Evolutionary conservation across 2,888 invertebrate genomes (phyloP).

Genomic region (Imbricaverruca yamaguchii): DNA sequence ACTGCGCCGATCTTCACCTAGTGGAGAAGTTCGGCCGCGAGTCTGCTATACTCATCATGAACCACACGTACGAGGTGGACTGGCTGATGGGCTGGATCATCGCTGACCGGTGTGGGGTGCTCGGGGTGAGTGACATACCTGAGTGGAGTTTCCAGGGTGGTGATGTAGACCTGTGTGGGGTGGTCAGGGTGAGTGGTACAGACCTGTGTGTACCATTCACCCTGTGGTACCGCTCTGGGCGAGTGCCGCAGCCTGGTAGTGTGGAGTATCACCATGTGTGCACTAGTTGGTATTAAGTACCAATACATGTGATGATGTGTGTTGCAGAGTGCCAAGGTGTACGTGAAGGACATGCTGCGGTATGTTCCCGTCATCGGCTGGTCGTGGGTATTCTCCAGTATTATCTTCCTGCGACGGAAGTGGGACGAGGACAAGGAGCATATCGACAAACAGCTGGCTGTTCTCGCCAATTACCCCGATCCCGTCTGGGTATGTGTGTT

Average conservation of each 20-base stretch:
- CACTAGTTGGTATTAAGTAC: too few relatives aligned
- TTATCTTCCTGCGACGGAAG: slow-evolving; percentile 84
- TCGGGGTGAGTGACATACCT: slow-evolving; percentile 59
- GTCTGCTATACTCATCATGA: slow-evolving; percentile 83
- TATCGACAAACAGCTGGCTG: slow-evolving; percentile 68
- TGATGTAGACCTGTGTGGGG: too few relatives aligned
- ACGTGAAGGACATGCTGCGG: slow-evolving; percentile 83
- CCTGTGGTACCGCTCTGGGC: too few relatives aligned
- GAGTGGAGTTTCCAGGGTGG: too few relatives aligned
- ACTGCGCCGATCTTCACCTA: slow-evolving; percentile 58
- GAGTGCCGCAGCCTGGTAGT: too few relatives aligned
- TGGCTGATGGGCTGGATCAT: slow-evolving; percentile 93
- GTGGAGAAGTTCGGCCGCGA: slow-evolving; percentile 63
- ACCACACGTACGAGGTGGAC: slow-evolving; percentile 91
- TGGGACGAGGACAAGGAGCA: slow-evolving; percentile 83
- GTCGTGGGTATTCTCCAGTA: slow-evolving; percentile 94
- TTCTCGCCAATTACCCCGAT: slow-evolving; percentile 80
- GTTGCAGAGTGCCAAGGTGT: slow-evolving; percentile 65
- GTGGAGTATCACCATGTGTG: too few relatives aligned
- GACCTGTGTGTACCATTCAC: too few relatives aligned
- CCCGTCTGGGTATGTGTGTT: slow-evolving; percentile 67
- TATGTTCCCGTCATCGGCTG: slow-evolving; percentile 87
- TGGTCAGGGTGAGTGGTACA: too few relatives aligned
- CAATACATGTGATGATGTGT: slow-evolving; percentile 29
- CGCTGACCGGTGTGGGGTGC: slow-evolving; percentile 65